These are phyloP conservation scores for Eilema depressum DNA, from an alignment of 2,888 invertebrate genomes.

Conservation along the genomic window DNA sequence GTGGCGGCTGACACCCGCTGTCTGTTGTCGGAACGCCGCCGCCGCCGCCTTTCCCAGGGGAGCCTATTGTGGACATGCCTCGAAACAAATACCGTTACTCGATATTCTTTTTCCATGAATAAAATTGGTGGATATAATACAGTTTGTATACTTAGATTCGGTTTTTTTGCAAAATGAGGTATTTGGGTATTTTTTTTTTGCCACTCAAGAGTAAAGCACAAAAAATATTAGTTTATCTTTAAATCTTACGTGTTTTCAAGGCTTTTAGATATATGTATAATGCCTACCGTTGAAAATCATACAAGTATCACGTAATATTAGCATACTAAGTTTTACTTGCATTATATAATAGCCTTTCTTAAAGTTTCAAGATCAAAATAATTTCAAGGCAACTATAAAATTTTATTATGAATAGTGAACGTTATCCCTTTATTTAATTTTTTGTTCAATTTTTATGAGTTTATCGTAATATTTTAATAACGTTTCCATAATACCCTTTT, in stretches of 20 bases:
- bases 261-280: not conserved
- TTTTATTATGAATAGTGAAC: not conserved
- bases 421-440: too few relatives aligned
- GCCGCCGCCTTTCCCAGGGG: slow-evolving; percentile 87
- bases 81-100: slow-evolving; percentile 59
- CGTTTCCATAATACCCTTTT: not conserved
- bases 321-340: not conserved
- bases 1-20: slow-evolving; percentile 87
- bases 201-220: not conserved
- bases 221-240: not conserved
- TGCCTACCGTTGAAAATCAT: not conserved
- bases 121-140: not conserved
- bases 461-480: not conserved
- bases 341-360: not conserved
- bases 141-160: not conserved
- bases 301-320: not conserved
- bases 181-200: not conserved
- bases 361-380: not conserved
- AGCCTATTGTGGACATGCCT: slow-evolving; percentile 83
- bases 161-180: not conserved
- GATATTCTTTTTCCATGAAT: slow-evolving; percentile 35
- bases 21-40: slow-evolving; percentile 86
- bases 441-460: not conserved
- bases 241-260: not conserved
- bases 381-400: not conserved